Percentiles rank a stretch among this genome's conserved stretches.
Conservation (phyloP, 1,140 invertebrate species). For the Babylonia areolata region DNA sequence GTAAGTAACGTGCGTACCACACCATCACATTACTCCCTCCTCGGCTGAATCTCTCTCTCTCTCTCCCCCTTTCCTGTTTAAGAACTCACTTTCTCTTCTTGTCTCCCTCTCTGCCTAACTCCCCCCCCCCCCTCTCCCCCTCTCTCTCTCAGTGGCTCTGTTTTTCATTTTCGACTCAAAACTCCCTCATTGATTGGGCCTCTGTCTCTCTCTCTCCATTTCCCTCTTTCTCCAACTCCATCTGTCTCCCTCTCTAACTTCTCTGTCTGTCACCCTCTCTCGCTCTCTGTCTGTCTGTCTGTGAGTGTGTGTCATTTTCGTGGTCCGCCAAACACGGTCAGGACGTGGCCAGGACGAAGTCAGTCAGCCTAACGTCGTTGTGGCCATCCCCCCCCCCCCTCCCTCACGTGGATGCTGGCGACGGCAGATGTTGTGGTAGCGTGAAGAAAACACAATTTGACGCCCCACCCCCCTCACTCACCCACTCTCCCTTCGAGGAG, state of each 20-base stretch:
- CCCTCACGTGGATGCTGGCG: neutral
- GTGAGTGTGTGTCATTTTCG: too few species aligned
- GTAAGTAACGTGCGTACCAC: too few species aligned
- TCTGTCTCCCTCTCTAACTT: neutral
- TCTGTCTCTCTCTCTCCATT: neutral
- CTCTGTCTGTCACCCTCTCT: neutral
- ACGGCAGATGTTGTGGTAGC: conserved; percentile 25
- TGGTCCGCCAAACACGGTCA: neutral
- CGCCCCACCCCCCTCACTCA: neutral
- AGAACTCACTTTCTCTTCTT: too few species aligned
- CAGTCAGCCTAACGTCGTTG: conserved; percentile 15
- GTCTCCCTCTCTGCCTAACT: too few species aligned
- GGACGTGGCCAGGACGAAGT: neutral
- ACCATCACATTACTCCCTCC: too few species aligned
- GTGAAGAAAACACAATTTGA: conserved; percentile 27
- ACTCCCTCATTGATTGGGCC: too few species aligned
- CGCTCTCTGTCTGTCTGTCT: neutral
- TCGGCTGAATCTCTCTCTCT: too few species aligned
- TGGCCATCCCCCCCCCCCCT: too few species aligned
- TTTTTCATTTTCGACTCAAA: too few species aligned
- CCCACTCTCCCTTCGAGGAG: neutral
- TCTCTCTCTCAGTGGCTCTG: too few species aligned
- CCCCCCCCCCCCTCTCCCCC: too few species aligned
- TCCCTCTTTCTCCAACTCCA: neutral
- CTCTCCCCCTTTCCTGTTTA: too few species aligned